Evolutionary conservation across 2,113 vertebrate genomes (phyloP).

Genomic region (Dissostichus mawsoni): DNA sequence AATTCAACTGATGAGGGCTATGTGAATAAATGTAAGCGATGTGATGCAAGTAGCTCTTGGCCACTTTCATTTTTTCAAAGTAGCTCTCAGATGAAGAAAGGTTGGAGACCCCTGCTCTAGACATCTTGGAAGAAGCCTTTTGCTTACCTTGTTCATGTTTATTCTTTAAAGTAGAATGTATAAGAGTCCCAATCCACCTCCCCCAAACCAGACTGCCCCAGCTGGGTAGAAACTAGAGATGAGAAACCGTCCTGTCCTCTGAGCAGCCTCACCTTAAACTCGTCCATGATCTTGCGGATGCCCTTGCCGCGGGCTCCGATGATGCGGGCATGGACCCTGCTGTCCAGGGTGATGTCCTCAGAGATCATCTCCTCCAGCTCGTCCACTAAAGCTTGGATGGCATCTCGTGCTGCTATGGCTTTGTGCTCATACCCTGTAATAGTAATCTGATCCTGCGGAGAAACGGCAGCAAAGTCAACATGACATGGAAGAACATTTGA

Average conservation of each 20-base stretch:
- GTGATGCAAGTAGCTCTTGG: too few relatives aligned
- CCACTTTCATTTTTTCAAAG: too few relatives aligned
- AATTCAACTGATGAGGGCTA: too few relatives aligned
- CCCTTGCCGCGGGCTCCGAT: constrained; percentile 97
- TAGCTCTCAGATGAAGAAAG: too few relatives aligned
- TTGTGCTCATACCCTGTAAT: constrained; percentile 98
- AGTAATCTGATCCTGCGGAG: constrained; percentile 93
- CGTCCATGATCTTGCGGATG: constrained; percentile 98
- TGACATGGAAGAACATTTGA: not conserved
- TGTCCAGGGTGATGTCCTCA: constrained; percentile 94
- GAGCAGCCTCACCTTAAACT: constrained; percentile 91
- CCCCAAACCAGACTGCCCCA: too few relatives aligned
- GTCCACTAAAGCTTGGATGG: constrained; percentile 93
- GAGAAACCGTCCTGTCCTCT: not conserved
- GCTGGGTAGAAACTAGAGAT: too few relatives aligned
- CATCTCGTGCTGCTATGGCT: constrained; percentile 91
- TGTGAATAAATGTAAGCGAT: too few relatives aligned
- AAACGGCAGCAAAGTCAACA: not conserved
- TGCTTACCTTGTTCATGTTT: too few relatives aligned
- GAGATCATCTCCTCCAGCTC: constrained; percentile 98
- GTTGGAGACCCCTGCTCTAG: too few relatives aligned
- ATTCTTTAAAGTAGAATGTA: too few relatives aligned
- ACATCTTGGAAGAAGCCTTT: too few relatives aligned
- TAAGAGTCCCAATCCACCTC: not conserved
- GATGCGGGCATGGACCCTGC: constrained; percentile 95